phyloP scores from a whole-genome alignment of 2,797 vertebrate genomes.

The Mionectes olivaceus region DNA sequence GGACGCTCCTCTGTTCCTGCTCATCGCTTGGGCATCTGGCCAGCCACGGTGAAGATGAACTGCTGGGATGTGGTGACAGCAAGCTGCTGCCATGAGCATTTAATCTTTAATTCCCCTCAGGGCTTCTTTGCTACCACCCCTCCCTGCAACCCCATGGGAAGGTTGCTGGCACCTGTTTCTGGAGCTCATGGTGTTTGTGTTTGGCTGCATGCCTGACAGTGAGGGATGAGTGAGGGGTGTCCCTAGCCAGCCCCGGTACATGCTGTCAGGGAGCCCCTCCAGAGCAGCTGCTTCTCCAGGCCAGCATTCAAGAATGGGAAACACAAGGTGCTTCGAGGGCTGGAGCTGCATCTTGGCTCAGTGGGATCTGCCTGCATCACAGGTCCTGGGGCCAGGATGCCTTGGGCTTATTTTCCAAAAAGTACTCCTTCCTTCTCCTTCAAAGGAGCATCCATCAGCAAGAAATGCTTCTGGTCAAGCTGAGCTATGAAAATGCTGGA shows the following conservation, averaged over 20 bases:
- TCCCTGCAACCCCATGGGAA: background rate
- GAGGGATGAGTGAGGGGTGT: background rate
- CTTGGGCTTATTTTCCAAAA: background rate
- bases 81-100: background rate
- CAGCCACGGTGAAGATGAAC: background rate
- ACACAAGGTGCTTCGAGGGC: background rate
- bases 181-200: background rate
- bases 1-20: background rate
- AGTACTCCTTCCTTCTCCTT: background rate
- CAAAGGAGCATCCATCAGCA: background rate
- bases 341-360: background rate
- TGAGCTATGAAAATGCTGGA: background rate
- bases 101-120: slow-evolving; percentile 27
- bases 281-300: background rate
- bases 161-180: background rate
- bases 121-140: background rate
- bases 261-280: background rate
- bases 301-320: background rate
- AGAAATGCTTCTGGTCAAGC: background rate
- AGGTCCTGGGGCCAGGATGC: background rate
- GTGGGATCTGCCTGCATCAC: background rate
- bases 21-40: background rate
- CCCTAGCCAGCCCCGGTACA: background rate
- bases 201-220: background rate
- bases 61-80: background rate